A percentile compares a stretch with the other conserved stretches of the same genome.
These are phyloP conservation scores for Brachirus orientalis DNA, from an alignment of 2,113 vertebrate species.

Conservation along the genomic window DNA sequence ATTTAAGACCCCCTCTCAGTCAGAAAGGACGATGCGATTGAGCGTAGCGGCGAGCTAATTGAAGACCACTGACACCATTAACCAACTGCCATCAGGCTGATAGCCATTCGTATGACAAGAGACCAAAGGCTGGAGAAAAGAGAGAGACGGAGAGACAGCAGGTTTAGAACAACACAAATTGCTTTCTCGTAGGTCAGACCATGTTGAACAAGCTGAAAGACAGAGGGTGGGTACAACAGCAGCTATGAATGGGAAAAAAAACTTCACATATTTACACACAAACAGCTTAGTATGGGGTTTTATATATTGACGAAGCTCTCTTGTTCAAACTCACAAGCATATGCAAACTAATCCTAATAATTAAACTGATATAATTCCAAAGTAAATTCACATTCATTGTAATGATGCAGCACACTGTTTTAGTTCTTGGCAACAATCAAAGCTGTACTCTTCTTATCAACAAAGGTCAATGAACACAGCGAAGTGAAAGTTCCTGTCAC, in stretches of 20 bases:
- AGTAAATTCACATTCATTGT: slow-evolving; percentile 4
- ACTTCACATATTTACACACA: too few relatives aligned
- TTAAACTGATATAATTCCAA: neutral
- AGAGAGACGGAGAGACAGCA: slow-evolving; percentile 32
- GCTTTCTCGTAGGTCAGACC: slow-evolving; percentile 45
- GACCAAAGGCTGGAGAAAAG: slow-evolving; percentile 25
- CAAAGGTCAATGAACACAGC: slow-evolving; percentile 52
- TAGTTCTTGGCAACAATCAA: slow-evolving; percentile 3
- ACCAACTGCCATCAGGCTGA: slow-evolving; percentile 63
- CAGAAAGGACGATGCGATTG: slow-evolving; percentile 48
- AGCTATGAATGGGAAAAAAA: neutral
- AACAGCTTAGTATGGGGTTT: too few relatives aligned
- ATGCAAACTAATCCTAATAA: too few relatives aligned
- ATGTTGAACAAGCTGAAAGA: slow-evolving; percentile 1
- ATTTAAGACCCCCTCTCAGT: slow-evolving; percentile 63
- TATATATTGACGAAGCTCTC: too few relatives aligned
- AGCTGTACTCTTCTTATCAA: slow-evolving; percentile 5
- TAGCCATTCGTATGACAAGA: slow-evolving; percentile 62
- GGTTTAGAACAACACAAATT: too few relatives aligned
- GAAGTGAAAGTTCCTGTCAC: slow-evolving; percentile 41
- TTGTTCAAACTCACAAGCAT: too few relatives aligned
- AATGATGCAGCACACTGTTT: neutral
- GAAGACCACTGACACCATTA: slow-evolving; percentile 76
- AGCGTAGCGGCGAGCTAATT: slow-evolving; percentile 67
- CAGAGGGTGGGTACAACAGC: neutral